Percentiles rank a stretch among this genome's conserved stretches.
These are phyloP conservation scores for Ciconia nigra DNA, from an alignment of 2,797 vertebrate species.

Conservation along the genomic window DNA sequence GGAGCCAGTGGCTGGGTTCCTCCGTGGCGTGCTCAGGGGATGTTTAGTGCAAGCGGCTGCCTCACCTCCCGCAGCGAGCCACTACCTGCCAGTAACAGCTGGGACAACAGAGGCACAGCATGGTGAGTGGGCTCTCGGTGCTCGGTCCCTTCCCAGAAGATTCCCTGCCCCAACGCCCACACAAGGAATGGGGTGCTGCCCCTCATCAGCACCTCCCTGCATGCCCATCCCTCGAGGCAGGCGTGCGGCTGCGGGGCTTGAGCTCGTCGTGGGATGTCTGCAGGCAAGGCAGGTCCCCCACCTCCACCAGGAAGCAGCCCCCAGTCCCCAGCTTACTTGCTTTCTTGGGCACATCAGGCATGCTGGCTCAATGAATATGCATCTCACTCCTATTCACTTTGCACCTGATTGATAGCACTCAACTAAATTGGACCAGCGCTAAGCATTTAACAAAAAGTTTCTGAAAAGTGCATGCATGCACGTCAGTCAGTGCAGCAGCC, in stretches of 20 bases:
- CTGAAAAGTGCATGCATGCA: background rate
- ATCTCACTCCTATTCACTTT: background rate
- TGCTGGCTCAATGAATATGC: rapidly evolving
- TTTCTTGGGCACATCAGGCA: rapidly evolving
- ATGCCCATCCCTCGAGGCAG: rapidly evolving
- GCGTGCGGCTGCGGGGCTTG: background rate
- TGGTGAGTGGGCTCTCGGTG: background rate
- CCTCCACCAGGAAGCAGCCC: background rate
- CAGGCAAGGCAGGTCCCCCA: background rate
- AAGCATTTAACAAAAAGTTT: background rate
- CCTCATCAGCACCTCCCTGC: rapidly evolving
- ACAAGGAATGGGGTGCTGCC: background rate
- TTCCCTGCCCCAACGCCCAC: background rate
- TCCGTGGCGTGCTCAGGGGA: rapidly evolving
- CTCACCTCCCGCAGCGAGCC: background rate
- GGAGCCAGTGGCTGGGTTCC: rapidly evolving
- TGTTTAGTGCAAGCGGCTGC: background rate
- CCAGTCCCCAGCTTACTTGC: background rate
- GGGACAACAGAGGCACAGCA: background rate
- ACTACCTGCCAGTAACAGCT: rapidly evolving
- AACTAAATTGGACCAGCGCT: background rate
- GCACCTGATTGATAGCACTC: background rate
- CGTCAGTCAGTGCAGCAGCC: background rate
- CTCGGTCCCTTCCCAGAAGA: background rate
- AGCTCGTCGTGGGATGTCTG: rapidly evolving